Evolutionary conservation across 2,888 invertebrate species (phyloP), one percentile per base, ranked within the genome.

Genomic region (Trichacis sp.): DNA sequence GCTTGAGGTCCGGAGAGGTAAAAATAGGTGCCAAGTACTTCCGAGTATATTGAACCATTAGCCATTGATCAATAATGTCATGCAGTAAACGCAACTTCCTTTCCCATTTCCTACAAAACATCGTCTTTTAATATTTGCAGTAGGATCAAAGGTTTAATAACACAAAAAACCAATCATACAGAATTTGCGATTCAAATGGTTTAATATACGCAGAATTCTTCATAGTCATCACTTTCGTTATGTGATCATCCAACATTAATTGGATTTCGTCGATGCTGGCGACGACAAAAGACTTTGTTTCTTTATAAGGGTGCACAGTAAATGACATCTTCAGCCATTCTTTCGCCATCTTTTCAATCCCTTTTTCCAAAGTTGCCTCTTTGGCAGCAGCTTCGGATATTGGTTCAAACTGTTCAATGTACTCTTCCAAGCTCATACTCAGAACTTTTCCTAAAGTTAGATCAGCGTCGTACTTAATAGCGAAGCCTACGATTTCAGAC

Each of bases 11-110:
- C 0, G 97, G 97, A 14, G 96, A 97, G 0, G 94, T 93, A 84
- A 98, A 97, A 72, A 98, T 97, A 1, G 97, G 97, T 81, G 97
- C 97, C 73, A 98, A 85, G 80, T 97, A 97, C 89, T 97, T 93
- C 97, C 97, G 98, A 1, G 95, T 96, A 1, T 93, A 89, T 83
- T 98, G 98, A 1, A 98, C 97, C 75, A 92, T 93, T 55, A 97
- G 84, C 97, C 97, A 98, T 72, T 96, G 95, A 73, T 97, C 97
- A 67, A 98, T 82, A 71, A 97, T 95, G 79, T 97, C 96, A 87
- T 97, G 96, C 5, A 97, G 84, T 1, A 93, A 84, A 67, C 92
- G 86, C 53, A 98, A 85, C 79, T 94, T 96, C 0, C 87, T 88
- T 85, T 97, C 97, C 97, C 97, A 98, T 48, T 90, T 91, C 56